Percentiles rank a stretch among this genome's conserved stretches.
phyloP scores from a whole-genome alignment of 2,113 vertebrate species.

The Tiliqua scincoides region DNA sequence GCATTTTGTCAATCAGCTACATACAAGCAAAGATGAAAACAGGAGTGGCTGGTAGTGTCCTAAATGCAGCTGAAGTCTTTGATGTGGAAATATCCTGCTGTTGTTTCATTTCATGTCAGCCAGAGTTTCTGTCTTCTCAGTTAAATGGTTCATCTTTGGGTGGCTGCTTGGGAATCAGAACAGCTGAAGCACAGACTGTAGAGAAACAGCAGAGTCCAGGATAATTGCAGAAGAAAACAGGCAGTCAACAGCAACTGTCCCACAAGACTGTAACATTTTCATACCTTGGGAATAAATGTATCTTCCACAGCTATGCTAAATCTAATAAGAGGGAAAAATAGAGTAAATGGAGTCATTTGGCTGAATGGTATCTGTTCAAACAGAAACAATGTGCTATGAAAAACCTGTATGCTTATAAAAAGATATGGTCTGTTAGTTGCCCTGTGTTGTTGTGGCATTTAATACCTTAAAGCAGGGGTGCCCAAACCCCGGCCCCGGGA shows the following conservation, averaged over 20 bases:
- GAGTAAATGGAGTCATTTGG: slow-evolving; percentile 5
- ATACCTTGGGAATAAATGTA: slow-evolving; percentile 4
- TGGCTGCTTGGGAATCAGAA: slow-evolving; percentile 24
- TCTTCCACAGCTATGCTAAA: background rate
- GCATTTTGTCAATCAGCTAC: slow-evolving; percentile 28
- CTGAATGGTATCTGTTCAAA: background rate
- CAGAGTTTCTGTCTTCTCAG: slow-evolving; percentile 39
- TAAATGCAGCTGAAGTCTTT: slow-evolving; percentile 33
- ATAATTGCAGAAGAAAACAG: slow-evolving; percentile 13
- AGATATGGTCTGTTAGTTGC: background rate
- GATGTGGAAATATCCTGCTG: slow-evolving; percentile 39
- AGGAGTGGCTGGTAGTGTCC: slow-evolving; percentile 34
- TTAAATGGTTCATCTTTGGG: slow-evolving; percentile 36
- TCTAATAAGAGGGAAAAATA: background rate
- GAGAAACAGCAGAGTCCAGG: background rate
- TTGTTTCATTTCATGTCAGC: slow-evolving; percentile 38
- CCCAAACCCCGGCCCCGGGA: too few relatives aligned
- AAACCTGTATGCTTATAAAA: background rate
- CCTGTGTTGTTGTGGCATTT: background rate
- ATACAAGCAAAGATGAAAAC: slow-evolving; percentile 14
- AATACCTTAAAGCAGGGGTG: background rate
- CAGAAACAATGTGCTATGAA: background rate
- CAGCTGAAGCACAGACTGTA: slow-evolving; percentile 9
- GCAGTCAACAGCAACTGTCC: slow-evolving; percentile 1
- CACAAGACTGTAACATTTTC: background rate